Base-by-base conservation (phyloP, 1,140 invertebrate species). In the Drosophila orena region DNA sequence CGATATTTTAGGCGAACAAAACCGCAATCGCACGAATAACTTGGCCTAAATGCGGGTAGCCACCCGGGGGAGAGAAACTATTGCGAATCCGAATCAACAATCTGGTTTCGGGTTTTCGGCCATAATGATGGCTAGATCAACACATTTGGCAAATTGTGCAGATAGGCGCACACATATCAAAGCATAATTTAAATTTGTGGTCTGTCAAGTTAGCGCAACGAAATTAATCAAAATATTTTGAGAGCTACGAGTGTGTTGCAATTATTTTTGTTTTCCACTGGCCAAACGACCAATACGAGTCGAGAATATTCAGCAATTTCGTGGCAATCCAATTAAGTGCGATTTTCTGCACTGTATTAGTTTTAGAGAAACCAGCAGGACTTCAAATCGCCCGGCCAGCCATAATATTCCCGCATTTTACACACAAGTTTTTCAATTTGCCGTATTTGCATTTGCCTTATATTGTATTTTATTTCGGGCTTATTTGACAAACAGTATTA, bases 401-500 rank as follows among this genome's bases (percentile, higher is more conserved):
- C 24, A 20, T 15, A 22, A 50, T 66, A 50, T 68, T 40, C 44
- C 24, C 11, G 11, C 20, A 44, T 52, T 74, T 73, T 40, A 50
- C 70, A 74, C 4, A 53, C 12, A 64, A 55, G 27, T 34, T 69
- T 70, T 74, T 52, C 57, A 64, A 73, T 74, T 64, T 70, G 8
- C 5, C 40, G 46, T 55, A 74, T 74, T 74, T 77, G 73, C 62
- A 54, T 55, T 75, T 57, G 70, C 59, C 71, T 38, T 75, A 65
- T 59, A 66, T 66, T 57, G 61, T 64, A 76, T 77, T 77, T 77
- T 50, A 69, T 77, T 68, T 77, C 40, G 52, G 62, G 35, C 68
- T 62, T 77, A 77, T 77, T 77, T 69, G 62, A 71, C 79, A 77
- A 81, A 81, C 73, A 77, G 57, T 64, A 77, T 77, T 81, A 81